A percentile compares a stretch with the other conserved stretches of the same genome.
Conservation (phyloP, 2,113 vertebrate genomes). For the Chrysemys picta region DNA sequence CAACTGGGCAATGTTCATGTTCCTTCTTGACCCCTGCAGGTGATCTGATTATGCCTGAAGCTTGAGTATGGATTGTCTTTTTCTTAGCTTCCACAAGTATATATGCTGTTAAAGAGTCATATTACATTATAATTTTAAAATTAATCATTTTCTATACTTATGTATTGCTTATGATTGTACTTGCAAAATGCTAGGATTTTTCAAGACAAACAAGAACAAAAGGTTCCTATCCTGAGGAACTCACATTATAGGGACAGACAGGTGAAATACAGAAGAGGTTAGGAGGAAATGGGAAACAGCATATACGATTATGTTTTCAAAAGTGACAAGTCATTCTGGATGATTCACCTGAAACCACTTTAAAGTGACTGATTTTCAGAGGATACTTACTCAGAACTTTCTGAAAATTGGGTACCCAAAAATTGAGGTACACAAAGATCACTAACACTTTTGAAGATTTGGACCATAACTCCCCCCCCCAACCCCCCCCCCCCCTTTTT, state of each 20-base stretch:
- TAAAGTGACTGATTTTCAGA: neutral
- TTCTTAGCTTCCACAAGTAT: neutral
- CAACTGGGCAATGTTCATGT: neutral
- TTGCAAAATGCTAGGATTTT: slow-evolving; percentile 11
- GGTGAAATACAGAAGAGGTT: neutral
- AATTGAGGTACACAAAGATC: neutral
- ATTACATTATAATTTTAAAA: neutral
- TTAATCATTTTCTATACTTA: neutral
- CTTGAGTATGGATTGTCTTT: neutral
- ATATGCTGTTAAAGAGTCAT: neutral
- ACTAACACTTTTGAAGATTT: neutral
- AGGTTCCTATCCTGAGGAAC: slow-evolving; percentile 56
- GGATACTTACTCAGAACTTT: neutral
- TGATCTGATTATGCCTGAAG: neutral
- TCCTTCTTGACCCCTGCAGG: neutral
- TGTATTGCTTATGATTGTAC: neutral
- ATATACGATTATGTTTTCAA: neutral
- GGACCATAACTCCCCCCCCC: neutral
- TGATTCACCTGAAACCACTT: neutral
- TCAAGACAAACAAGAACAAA: slow-evolving; percentile 42
- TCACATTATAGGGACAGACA: neutral
- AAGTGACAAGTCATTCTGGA: neutral
- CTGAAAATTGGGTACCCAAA: neutral
- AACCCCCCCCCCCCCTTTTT: neutral
- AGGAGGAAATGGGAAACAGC: neutral